Conservation (phyloP, 2,113 vertebrate species). For the Dipodomys ordii region DNA sequence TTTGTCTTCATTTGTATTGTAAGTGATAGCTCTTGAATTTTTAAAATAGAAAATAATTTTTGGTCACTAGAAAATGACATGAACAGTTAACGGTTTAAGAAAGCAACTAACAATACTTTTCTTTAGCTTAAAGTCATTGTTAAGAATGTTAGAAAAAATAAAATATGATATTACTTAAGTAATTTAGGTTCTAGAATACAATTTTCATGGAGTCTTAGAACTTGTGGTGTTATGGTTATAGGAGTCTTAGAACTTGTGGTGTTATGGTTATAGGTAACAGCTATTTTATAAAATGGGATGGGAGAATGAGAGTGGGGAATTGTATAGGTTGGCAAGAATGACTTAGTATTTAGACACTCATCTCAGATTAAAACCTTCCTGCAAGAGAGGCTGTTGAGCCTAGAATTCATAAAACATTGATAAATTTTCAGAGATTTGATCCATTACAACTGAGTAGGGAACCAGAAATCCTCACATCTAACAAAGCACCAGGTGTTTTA, state of each 20-base stretch:
- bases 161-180: not conserved
- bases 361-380: slow-evolving; percentile 2
- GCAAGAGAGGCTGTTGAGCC: not conserved
- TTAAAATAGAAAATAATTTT: slow-evolving; percentile 40
- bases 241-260: too few species aligned
- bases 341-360: not conserved
- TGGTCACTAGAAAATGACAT: not conserved
- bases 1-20: not conserved
- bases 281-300: not conserved
- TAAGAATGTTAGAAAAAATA: slow-evolving; percentile 29
- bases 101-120: slow-evolving; percentile 4
- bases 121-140: slow-evolving; percentile 35
- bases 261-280: not conserved
- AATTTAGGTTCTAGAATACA: not conserved
- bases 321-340: not conserved
- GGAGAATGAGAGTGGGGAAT: too few species aligned
- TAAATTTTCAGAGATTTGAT: not conserved
- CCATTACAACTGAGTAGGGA: not conserved
- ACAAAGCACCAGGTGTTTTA: not conserved
- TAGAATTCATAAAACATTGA: not conserved
- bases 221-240: not conserved
- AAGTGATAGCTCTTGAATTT: slow-evolving; percentile 9
- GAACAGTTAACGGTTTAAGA: not conserved
- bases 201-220: not conserved
- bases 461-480: not conserved